phyloP scores from a whole-genome alignment of 2,888 invertebrate genomes.

The Erebia aethiops region DNA sequence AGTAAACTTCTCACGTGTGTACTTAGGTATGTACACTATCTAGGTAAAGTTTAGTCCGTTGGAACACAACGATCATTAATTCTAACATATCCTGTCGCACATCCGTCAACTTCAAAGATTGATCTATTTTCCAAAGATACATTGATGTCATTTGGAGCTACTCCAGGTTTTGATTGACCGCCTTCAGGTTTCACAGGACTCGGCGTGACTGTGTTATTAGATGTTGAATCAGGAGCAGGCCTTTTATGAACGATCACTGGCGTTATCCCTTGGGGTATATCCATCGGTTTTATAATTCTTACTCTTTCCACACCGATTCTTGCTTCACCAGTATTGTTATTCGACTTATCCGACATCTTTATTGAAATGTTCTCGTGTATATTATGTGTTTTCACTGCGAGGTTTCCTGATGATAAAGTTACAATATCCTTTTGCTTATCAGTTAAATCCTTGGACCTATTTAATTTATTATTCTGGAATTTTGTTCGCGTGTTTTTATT shows the following conservation, averaged over 20 bases:
- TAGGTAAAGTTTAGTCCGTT: conserved; percentile 3
- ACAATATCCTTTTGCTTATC: not conserved
- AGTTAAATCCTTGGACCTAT: not conserved
- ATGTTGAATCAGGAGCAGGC: not conserved
- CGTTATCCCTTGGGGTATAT: not conserved
- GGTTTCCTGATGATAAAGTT: not conserved
- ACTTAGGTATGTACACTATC: not conserved
- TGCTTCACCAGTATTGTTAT: not conserved
- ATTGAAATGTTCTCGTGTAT: not conserved
- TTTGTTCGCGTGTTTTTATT: not conserved
- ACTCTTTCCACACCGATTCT: not conserved
- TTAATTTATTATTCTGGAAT: not conserved
- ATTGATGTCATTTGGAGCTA: not conserved
- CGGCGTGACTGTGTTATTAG: conserved; percentile 9
- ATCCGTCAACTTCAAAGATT: conserved; percentile 58
- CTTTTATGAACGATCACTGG: not conserved
- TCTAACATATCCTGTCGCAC: conserved; percentile 56
- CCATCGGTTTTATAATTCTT: not conserved
- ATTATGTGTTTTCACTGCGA: conserved; percentile 4
- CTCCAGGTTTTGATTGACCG: not conserved
- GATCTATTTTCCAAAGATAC: conserved; percentile 51
- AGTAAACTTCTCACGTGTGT: not conserved
- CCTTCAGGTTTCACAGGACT: conserved; percentile 10
- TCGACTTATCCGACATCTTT: not conserved
- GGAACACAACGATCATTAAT: conserved; percentile 58